Percentiles rank a stretch among this genome's conserved stretches.
Conservation (phyloP, 2,888 invertebrate species). For the Rotaria magnacalcarata region DNA sequence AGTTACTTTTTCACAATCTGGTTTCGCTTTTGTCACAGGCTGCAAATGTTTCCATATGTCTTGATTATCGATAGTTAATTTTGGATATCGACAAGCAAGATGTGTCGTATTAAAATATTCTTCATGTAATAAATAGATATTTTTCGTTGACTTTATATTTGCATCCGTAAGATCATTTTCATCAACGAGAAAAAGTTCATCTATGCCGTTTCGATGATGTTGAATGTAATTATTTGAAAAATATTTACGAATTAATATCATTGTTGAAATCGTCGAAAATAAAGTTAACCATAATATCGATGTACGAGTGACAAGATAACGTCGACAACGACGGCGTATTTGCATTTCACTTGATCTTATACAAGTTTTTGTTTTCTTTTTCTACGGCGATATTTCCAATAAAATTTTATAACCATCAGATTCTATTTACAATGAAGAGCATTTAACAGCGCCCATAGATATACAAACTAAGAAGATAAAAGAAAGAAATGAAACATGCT, state of each 20-base stretch:
- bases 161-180: not conserved
- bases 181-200: not conserved
- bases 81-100: not conserved
- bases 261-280: not conserved
- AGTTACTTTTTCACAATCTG: conserved; percentile 12
- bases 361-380: not conserved
- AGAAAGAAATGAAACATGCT: not conserved
- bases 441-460: not conserved
- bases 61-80: conserved; percentile 6
- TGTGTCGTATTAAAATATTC: conserved; percentile 4
- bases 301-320: not conserved
- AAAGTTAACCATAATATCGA: not conserved
- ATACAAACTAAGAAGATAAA: not conserved
- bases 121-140: not conserved
- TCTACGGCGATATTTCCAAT: not conserved
- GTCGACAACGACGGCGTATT: conserved; percentile 15
- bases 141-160: not conserved
- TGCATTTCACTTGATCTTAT: not conserved
- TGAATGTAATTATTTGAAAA: not conserved
- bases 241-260: not conserved
- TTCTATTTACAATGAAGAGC: not conserved
- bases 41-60: conserved; percentile 7
- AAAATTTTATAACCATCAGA: not conserved
- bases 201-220: not conserved
- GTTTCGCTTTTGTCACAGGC: not conserved